A percentile compares a stretch with the other conserved stretches of the same genome.
These are phyloP conservation scores for Lagopus leucura DNA, from an alignment of 2,113 vertebrate species.

Conservation along the genomic window DNA sequence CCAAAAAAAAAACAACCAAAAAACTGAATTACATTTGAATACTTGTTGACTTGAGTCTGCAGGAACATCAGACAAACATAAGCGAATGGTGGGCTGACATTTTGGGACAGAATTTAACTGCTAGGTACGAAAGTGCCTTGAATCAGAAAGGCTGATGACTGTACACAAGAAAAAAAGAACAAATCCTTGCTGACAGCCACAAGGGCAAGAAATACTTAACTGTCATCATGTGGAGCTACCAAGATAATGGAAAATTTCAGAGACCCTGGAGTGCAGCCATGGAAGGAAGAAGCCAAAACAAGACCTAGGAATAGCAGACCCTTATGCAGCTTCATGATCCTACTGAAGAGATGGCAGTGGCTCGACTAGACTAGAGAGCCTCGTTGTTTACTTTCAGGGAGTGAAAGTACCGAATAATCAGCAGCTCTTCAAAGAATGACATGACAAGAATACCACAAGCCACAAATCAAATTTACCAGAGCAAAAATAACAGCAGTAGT, in stretches of 20 bases:
- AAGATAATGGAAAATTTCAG: constrained; percentile 48
- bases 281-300: constrained; percentile 10
- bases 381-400: background rate
- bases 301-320: background rate
- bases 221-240: background rate
- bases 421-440: background rate
- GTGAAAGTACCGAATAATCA: background rate
- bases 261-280: constrained; percentile 40
- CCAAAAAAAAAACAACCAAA: background rate
- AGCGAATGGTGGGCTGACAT: background rate
- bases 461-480: background rate
- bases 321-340: background rate
- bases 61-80: background rate
- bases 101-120: background rate
- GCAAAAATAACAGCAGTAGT: background rate
- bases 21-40: fast-evolving
- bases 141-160: background rate
- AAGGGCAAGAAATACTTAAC: constrained; percentile 6
- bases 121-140: background rate
- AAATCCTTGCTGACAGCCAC: constrained; percentile 34
- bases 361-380: background rate
- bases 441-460: background rate
- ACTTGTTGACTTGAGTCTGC: background rate
- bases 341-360: background rate
- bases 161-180: background rate